Percentiles rank a stretch among this genome's conserved stretches.
Conservation (phyloP, 2,797 vertebrate genomes). For the Thunnus albacares region DNA sequence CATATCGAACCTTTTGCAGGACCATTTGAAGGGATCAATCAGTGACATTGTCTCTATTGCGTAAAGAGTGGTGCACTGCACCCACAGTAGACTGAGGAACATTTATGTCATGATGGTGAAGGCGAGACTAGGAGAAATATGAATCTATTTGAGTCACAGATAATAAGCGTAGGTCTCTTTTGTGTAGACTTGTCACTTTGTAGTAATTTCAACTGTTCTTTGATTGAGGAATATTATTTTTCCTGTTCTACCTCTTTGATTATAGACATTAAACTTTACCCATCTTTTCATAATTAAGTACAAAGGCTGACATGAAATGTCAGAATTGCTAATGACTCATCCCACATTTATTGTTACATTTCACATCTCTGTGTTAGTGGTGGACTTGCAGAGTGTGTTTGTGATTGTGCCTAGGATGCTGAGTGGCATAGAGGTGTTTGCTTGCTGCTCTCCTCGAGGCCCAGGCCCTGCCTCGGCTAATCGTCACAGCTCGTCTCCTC, state of each 20-base stretch:
- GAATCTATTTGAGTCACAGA: conserved; percentile 6
- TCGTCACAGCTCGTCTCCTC: conserved; percentile 49
- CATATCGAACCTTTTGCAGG: conserved; percentile 50
- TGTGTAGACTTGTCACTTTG: conserved; percentile 25
- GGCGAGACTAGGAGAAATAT: not conserved
- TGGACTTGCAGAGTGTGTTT: not conserved
- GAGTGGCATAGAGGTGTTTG: conserved; percentile 30
- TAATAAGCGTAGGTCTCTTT: conserved; percentile 21
- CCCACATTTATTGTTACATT: conserved; percentile 26
- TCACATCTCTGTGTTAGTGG: conserved; percentile 7
- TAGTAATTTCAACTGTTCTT: conserved; percentile 19
- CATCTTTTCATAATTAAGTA: conserved; percentile 7
- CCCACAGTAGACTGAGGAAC: conserved; percentile 11
- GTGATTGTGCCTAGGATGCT: not conserved
- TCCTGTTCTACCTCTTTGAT: not conserved
- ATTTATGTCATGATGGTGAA: conserved; percentile 32
- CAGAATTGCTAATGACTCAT: not conserved
- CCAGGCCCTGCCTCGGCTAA: conserved; percentile 33
- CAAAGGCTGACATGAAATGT: conserved; percentile 5
- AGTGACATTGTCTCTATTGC: conserved; percentile 16
- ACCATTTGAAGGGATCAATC: conserved; percentile 59
- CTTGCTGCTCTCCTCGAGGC: conserved; percentile 37
- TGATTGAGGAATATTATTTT: conserved; percentile 5
- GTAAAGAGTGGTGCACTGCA: conserved; percentile 1
- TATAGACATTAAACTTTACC: not conserved